Evolutionary conservation across 2,113 vertebrate genomes (phyloP).

Genomic region (cat (Felis catus)): F.catus_Fca126_mat1.0 CM031411.1:65974501-65975000

Average conservation of each 20-base stretch:
- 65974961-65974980: background rate
- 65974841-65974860: background rate
- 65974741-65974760: slow-evolving; percentile 99
- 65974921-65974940: background rate
- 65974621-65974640: slow-evolving; percentile 10
- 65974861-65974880: slow-evolving; percentile 31
- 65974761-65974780: slow-evolving; percentile 94
- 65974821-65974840: background rate
- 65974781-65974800: slow-evolving; percentile 2
- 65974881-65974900: background rate
- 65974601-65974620: slow-evolving; percentile 9
- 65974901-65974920: background rate
- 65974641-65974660: background rate
- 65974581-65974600: background rate
- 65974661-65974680: slow-evolving; percentile 37
- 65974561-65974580: slow-evolving; percentile 28
- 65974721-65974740: slow-evolving; percentile 98
- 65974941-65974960: background rate
- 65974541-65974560: background rate
- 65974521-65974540: background rate
- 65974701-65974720: slow-evolving; percentile 97
- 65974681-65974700: slow-evolving; percentile 95
- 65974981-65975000: background rate
- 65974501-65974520: background rate
- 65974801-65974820: background rate